Conservation (phyloP, 2,797 vertebrate species). For the Iguana delicatissima region DNA sequence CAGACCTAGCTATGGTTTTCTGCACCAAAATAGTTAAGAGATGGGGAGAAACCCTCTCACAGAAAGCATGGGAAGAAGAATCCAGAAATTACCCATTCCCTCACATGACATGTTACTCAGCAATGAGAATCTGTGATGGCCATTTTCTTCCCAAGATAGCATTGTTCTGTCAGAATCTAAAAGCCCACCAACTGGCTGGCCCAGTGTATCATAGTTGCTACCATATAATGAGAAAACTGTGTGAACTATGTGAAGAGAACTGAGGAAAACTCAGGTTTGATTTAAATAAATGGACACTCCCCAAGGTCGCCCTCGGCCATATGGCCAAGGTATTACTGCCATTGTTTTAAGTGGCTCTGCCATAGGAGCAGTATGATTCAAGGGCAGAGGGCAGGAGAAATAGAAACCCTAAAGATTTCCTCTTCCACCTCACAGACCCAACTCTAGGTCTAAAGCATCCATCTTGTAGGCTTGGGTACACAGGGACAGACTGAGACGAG, state of each 20-base stretch:
- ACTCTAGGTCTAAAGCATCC: not conserved
- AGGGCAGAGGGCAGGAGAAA: not conserved
- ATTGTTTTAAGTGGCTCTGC: not conserved
- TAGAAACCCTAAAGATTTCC: not conserved
- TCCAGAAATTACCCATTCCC: too few relatives aligned
- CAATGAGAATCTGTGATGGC: rapidly evolving
- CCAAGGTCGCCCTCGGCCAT: not conserved
- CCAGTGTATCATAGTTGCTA: too few relatives aligned
- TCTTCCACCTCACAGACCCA: not conserved
- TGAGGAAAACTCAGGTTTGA: not conserved
- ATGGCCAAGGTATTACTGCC: not conserved
- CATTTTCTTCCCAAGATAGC: too few relatives aligned
- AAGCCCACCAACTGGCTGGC: not conserved
- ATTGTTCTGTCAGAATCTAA: not conserved
- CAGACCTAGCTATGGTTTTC: not conserved
- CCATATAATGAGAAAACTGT: rapidly evolving
- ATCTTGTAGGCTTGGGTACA: not conserved
- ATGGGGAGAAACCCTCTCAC: not conserved
- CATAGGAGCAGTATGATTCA: not conserved
- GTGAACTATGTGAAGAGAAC: not conserved
- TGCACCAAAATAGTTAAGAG: not conserved
- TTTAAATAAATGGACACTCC: not conserved
- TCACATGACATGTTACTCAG: not conserved
- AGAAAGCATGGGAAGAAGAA: not conserved
- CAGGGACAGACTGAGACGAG: rapidly evolving